phyloP scores from a whole-genome alignment of 2,888 invertebrate genomes.

The Asteroscopus sphinx region DNA sequence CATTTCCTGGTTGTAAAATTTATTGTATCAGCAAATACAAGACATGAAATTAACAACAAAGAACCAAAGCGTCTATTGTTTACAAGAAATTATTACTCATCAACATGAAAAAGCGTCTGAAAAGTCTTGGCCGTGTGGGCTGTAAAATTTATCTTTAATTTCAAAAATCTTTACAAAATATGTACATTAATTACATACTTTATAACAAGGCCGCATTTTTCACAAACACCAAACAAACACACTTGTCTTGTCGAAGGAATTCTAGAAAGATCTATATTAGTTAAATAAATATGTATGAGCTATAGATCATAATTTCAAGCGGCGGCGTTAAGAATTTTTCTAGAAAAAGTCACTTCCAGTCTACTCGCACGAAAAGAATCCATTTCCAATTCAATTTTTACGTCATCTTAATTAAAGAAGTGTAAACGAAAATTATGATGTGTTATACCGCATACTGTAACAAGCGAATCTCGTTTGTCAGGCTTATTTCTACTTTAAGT shows the following conservation, averaged over 20 bases:
- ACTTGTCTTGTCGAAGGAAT: conserved; percentile 5
- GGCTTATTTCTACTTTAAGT: conserved; percentile 18
- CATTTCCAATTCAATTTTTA: conserved; percentile 26
- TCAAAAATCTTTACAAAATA: conserved; percentile 10
- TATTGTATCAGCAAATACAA: too few relatives aligned
- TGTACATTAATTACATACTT: conserved; percentile 12
- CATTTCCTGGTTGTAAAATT: too few relatives aligned
- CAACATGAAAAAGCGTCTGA: not conserved
- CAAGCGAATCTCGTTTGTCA: conserved; percentile 30
- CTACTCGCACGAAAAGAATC: conserved; percentile 14
- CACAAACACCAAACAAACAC: conserved; percentile 8
- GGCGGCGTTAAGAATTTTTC: conserved; percentile 33
- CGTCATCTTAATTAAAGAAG: conserved; percentile 25
- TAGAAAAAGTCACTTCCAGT: conserved; percentile 41
- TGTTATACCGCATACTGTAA: conserved; percentile 21
- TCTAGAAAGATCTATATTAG: conserved; percentile 12
- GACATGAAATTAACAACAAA: conserved; percentile 12
- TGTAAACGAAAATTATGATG: conserved; percentile 33
- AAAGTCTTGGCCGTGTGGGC: conserved; percentile 1
- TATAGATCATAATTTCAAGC: conserved; percentile 13
- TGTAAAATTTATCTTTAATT: conserved; percentile 12
- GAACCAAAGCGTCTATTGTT: conserved; percentile 4
- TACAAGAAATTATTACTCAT: conserved; percentile 1
- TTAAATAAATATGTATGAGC: conserved; percentile 20
- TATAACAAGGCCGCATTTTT: not conserved